A percentile compares a stretch with the other conserved stretches of the same genome.
These are phyloP conservation scores for Drosophila arawakana DNA, from an alignment of 1,140 invertebrate genomes.

Conservation along the genomic window DNA sequence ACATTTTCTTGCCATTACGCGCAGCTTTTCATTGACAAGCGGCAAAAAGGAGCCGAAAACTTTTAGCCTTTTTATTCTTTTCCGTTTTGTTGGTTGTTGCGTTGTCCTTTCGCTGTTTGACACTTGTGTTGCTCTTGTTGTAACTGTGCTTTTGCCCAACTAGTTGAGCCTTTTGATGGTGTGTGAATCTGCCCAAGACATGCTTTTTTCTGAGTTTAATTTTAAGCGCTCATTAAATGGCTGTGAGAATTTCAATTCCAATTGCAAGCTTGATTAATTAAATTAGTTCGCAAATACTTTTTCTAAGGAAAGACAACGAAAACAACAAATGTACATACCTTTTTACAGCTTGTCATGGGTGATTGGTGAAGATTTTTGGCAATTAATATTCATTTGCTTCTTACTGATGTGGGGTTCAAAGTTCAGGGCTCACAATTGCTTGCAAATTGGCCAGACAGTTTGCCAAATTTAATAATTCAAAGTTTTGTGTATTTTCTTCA, in stretches of 20 bases:
- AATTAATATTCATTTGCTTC: conserved; percentile 29
- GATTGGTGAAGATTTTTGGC: conserved; percentile 34
- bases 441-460: conserved; percentile 11
- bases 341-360: neutral
- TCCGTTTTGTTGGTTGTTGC: conserved; percentile 2
- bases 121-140: conserved; percentile 40
- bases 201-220: conserved; percentile 53
- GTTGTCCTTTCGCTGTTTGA: conserved; percentile 40
- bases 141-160: conserved; percentile 31
- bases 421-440: neutral
- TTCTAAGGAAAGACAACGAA: neutral
- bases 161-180: conserved; percentile 58
- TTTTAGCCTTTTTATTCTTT: conserved; percentile 39
- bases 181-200: conserved; percentile 41
- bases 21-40: conserved; percentile 58
- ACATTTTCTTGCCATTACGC: conserved; percentile 61
- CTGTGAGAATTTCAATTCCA: conserved; percentile 8
- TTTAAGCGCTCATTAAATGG: conserved; percentile 67
- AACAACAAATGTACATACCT: neutral
- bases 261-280: conserved; percentile 56
- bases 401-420: conserved; percentile 3
- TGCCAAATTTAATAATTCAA: conserved; percentile 24
- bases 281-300: conserved; percentile 62
- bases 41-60: conserved; percentile 43
- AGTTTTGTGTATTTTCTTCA: conserved; percentile 32